Base-by-base conservation (phyloP, 2,113 vertebrate genomes). In the Lepisosteus osseus region DNA sequence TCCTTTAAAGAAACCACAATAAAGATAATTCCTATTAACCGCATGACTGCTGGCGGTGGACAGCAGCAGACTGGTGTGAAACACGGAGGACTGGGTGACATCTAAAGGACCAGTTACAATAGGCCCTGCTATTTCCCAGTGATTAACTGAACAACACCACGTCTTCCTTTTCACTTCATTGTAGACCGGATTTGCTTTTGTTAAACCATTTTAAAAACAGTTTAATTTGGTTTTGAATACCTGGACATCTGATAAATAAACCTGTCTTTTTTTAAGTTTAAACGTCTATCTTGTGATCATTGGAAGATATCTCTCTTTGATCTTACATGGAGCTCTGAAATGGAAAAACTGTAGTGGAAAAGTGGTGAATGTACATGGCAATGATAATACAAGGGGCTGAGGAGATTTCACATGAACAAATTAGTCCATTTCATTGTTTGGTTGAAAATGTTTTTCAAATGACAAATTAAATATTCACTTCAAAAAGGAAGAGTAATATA, bases 1-100 rank as follows among this genome's bases (percentile, higher is more conserved):
- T 99, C 97, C 41, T 82, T 99, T 90, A 99, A 97, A 83, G 92
- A 94, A 82, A 92, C 94, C 47, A 88, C 93, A 42, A 97, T 99
- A 96, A 99, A 98, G 88, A 66, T 99, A 51, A 98, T 99, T 54
- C 97, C 96, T 12, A 83, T 94, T 74, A 95, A 84, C 72, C 93
- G 94, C 85, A 67, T 95, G 74, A 40, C 56, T 0, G 3, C 71
- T 66, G 74, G 76, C 3, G 86, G 76, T 3, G 90, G 83, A 0
- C 90, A 89, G 54, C 94, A 96, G 78, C 92, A 95, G 7, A 7
- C 83, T 0, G 86, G 82, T 0, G 84, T 80, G 0, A 94, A 96
- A 86, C 63, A 95, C 8, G 90, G 56, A 8, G 79, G 76, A 62
- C 74, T 74, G 67, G 78, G 79, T 70, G 78, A 83, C 73, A 67